Evolutionary conservation across 2,888 invertebrate genomes (phyloP).

Genomic region (Caenorhabditis sp.): DNA sequence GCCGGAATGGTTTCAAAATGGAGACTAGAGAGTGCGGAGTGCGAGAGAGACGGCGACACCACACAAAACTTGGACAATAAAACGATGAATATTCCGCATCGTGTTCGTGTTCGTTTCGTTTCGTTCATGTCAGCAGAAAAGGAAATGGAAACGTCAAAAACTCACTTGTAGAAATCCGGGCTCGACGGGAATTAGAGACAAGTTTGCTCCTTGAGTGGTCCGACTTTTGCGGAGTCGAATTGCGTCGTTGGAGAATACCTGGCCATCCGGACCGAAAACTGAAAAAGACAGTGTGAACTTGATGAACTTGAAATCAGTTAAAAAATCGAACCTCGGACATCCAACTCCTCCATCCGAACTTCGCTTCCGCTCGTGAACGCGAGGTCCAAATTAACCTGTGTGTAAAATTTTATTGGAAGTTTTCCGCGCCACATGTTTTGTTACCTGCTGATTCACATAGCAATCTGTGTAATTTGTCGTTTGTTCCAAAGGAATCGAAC

Average conservation of each 20-base stretch:
- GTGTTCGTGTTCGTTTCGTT: slow-evolving; percentile 19
- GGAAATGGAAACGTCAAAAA: not conserved
- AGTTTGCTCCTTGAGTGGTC: slow-evolving; percentile 75
- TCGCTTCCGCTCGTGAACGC: slow-evolving; percentile 71
- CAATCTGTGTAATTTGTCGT: slow-evolving; percentile 63
- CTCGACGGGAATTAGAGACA: slow-evolving; percentile 69
- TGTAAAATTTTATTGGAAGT: not conserved
- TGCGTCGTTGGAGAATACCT: slow-evolving; percentile 41
- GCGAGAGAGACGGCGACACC: slow-evolving; percentile 2
- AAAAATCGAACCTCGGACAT: slow-evolving; percentile 63
- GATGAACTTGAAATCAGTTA: too few species aligned
- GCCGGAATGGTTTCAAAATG: slow-evolving; percentile 50
- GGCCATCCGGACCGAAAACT: slow-evolving; percentile 65
- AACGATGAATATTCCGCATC: slow-evolving; percentile 44
- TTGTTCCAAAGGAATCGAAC: slow-evolving; percentile 59
- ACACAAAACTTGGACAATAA: slow-evolving; percentile 33
- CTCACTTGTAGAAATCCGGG: slow-evolving; percentile 71
- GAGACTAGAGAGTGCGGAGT: slow-evolving; percentile 12
- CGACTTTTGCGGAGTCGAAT: slow-evolving; percentile 66
- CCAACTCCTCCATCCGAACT: slow-evolving; percentile 71
- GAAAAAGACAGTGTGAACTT: too few species aligned
- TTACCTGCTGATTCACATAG: slow-evolving; percentile 67
- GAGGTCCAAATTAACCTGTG: slow-evolving; percentile 73
- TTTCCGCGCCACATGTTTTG: not conserved
- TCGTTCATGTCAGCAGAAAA: not conserved